Percentiles rank a stretch among this genome's conserved stretches.
Evolutionary conservation across 2,113 vertebrate species (phyloP).

Genomic region (Pantherophis guttatus): DNA sequence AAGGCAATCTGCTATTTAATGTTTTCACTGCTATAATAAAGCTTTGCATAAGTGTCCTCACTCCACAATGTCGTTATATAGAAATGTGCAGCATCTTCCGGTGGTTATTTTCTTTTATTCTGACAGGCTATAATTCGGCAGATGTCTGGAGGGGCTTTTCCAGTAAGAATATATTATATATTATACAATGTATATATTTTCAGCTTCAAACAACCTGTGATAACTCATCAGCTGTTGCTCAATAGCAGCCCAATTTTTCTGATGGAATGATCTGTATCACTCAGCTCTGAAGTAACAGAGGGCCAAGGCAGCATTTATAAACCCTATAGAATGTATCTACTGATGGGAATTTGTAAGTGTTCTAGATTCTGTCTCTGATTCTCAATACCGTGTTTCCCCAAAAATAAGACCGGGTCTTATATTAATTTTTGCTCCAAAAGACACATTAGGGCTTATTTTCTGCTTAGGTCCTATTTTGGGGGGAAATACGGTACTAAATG

Average conservation of each 20-base stretch:
- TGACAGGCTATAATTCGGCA: neutral
- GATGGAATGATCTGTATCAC: neutral
- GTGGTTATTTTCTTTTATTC: neutral
- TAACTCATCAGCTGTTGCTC: neutral
- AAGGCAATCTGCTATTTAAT: neutral
- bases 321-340: neutral
- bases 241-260: neutral
- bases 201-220: neutral
- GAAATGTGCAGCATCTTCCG: neutral
- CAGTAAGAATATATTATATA: neutral
- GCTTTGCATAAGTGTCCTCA: neutral
- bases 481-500: too few species aligned
- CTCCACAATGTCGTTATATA: neutral
- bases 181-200: neutral
- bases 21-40: neutral
- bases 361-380: neutral
- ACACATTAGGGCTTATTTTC: too few species aligned
- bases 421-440: too few species aligned
- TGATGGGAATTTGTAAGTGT: neutral
- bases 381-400: neutral
- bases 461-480: too few species aligned
- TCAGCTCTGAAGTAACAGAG: neutral
- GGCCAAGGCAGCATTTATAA: neutral
- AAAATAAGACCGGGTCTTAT: too few species aligned
- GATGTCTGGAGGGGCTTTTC: neutral